Conservation (phyloP, 2,113 vertebrate genomes). For the Aramus guarauna region DNA sequence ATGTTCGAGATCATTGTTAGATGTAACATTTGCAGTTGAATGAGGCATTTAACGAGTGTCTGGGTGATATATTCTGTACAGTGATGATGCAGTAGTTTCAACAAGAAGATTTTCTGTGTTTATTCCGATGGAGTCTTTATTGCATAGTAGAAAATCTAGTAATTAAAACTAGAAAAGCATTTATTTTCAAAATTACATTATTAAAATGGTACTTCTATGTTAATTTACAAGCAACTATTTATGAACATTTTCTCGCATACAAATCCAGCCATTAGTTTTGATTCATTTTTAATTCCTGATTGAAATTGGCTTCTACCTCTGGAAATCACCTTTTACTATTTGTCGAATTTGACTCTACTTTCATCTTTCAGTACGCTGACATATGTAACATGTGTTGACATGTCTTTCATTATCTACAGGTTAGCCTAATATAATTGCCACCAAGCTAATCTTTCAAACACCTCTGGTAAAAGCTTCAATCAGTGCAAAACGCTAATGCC, state of each 20-base stretch:
- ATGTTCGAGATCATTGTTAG: not conserved
- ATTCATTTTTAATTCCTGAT: not conserved
- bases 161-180: slow-evolving; percentile 45
- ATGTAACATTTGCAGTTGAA: slow-evolving; percentile 38
- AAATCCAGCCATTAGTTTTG: not conserved
- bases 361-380: not conserved
- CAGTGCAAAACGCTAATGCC: not conserved
- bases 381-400: not conserved
- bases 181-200: slow-evolving; percentile 2
- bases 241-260: not conserved
- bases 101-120: not conserved
- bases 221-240: not conserved
- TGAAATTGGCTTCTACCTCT: not conserved
- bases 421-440: not conserved
- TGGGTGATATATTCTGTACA: slow-evolving; percentile 20
- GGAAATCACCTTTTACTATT: not conserved
- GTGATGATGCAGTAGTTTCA: slow-evolving; percentile 29
- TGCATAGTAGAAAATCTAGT: slow-evolving; percentile 13
- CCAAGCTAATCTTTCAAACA: slow-evolving; percentile 28
- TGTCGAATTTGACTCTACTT: not conserved
- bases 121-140: slow-evolving; percentile 21
- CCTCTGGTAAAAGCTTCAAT: slow-evolving; percentile 11
- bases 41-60: slow-evolving; percentile 23
- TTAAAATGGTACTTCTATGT: not conserved
- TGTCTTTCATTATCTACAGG: slow-evolving; percentile 25